These are phyloP conservation scores for Globia sparganii DNA, from an alignment of 2,888 invertebrate genomes.

Conservation along the genomic window DNA sequence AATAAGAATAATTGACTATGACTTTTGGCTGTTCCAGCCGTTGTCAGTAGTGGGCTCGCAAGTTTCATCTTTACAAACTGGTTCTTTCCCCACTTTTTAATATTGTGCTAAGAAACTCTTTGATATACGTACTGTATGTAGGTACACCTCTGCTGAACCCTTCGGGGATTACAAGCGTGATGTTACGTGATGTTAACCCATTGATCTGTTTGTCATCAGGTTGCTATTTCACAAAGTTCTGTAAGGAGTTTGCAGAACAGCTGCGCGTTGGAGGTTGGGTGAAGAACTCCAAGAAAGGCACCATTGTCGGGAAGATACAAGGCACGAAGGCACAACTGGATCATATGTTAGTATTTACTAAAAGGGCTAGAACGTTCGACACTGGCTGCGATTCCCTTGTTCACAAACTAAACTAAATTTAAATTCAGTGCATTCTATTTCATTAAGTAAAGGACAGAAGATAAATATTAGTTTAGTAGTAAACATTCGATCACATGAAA, in stretches of 20 bases:
- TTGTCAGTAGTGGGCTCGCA: neutral
- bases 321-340: slow-evolving; percentile 94
- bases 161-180: neutral
- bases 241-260: slow-evolving; percentile 94
- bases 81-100: neutral
- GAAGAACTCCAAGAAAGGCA: slow-evolving; percentile 96
- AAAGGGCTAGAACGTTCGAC: neutral
- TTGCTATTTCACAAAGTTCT: slow-evolving; percentile 96
- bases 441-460: no score
- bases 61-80: neutral
- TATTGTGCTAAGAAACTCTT: neutral
- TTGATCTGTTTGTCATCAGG: slow-evolving; percentile 88
- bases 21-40: no score
- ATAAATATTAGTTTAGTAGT: no score
- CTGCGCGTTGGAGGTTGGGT: slow-evolving; percentile 97
- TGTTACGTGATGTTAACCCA: neutral
- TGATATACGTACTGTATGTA: neutral
- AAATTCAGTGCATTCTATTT: no score
- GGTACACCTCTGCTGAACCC: neutral
- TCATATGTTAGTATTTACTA: slow-evolving; percentile 92
- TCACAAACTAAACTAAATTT: no score
- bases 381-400: no score
- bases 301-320: slow-evolving; percentile 97
- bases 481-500: no score
- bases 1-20: neutral